These are phyloP conservation scores for Campoplex capitator DNA, from an alignment of 2,888 invertebrate genomes.

Conservation along the genomic window DNA sequence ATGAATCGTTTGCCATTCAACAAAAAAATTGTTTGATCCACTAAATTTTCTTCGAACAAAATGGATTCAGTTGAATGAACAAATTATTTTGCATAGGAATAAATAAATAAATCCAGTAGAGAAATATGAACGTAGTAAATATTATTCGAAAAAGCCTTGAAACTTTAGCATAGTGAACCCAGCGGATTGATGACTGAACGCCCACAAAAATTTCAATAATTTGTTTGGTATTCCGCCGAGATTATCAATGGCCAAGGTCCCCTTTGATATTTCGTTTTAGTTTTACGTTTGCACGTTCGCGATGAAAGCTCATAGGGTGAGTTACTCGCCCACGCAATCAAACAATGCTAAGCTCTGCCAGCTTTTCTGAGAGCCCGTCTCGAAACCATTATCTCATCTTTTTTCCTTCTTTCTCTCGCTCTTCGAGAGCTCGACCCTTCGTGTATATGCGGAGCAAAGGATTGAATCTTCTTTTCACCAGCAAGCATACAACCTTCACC, in stretches of 20 bases:
- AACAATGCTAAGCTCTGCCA: conserved; percentile 37
- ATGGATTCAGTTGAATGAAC: no score
- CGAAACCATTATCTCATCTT: conserved; percentile 31
- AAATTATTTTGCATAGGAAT: not conserved
- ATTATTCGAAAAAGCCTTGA: not conserved
- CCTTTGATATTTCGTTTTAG: not conserved
- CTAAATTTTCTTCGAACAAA: no score
- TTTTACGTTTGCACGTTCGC: conserved; percentile 18
- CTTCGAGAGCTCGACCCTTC: conserved; percentile 8
- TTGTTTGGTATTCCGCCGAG: conserved; percentile 19
- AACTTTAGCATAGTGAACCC: conserved; percentile 1
- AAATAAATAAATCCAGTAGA: not conserved
- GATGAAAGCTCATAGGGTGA: conserved; percentile 32
- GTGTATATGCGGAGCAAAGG: conserved; percentile 23
- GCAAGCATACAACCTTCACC: conserved; percentile 18
- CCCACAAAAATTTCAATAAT: conserved; percentile 26
- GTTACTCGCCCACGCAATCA: conserved; percentile 33
- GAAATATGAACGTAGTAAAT: not conserved
- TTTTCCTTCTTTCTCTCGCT: not conserved
- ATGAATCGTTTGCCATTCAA: no score
- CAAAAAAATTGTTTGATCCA: no score
- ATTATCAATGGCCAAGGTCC: conserved; percentile 22
- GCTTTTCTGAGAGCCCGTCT: conserved; percentile 13
- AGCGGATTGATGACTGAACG: conserved; percentile 16
- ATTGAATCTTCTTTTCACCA: conserved; percentile 38